A percentile compares a stretch with the other conserved stretches of the same genome.
Evolutionary conservation across 2,113 vertebrate genomes (phyloP).

Genomic region (Eurypyga helias): DNA sequence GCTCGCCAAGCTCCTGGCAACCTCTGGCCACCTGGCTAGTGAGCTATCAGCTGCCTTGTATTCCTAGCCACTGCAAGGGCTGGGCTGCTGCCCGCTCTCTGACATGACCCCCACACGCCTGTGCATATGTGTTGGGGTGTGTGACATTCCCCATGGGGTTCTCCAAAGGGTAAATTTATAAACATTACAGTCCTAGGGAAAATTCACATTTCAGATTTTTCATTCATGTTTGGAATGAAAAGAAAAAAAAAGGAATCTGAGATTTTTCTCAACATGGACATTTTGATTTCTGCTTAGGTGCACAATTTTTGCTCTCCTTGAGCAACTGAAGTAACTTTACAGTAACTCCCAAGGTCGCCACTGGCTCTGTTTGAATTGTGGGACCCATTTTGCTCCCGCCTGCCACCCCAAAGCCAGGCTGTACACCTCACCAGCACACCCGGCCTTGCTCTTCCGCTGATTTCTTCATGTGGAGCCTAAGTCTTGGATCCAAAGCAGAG

Average conservation of each 20-base stretch:
- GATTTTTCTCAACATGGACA: background rate
- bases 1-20: background rate
- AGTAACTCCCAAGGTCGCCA: background rate
- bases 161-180: background rate
- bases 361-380: background rate
- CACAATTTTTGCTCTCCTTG: background rate
- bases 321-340: background rate
- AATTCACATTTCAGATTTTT: background rate
- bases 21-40: rapidly evolving
- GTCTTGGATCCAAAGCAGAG: background rate
- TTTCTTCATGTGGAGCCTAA: background rate
- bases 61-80: background rate
- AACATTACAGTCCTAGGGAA: background rate
- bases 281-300: background rate
- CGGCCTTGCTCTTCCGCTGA: background rate
- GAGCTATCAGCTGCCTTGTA: background rate
- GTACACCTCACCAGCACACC: rapidly evolving
- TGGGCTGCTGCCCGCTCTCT: background rate
- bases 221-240: background rate
- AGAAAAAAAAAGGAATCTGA: background rate
- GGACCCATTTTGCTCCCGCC: background rate
- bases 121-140: rapidly evolving
- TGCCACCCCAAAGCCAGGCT: background rate
- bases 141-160: background rate
- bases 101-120: rapidly evolving